These are phyloP conservation scores for Phocides pigmalion DNA, from an alignment of 1,140 invertebrate genomes.

Conservation along the genomic window DNA sequence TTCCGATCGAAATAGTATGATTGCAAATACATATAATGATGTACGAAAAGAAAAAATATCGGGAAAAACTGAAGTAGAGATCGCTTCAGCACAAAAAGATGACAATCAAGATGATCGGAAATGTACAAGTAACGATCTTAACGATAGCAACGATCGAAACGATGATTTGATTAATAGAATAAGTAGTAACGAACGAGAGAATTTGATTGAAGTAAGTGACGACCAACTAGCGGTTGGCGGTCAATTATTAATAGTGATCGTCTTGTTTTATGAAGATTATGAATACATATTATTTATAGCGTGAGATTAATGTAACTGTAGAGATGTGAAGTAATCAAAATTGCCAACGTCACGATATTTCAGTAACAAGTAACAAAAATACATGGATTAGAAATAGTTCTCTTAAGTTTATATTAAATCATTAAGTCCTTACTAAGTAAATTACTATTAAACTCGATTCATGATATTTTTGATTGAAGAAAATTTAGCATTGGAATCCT, in stretches of 20 bases:
- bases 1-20: constrained; percentile 25
- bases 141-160: constrained; percentile 5
- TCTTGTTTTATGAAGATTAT: constrained; percentile 50
- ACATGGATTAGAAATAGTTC: constrained; percentile 11
- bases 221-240: constrained; percentile 46
- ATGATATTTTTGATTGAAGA: too few relatives aligned
- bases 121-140: constrained; percentile 25
- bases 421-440: too few relatives aligned
- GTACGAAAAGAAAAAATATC: neutral
- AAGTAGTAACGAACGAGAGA: constrained; percentile 36
- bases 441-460: too few relatives aligned
- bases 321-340: neutral
- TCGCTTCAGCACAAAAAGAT: neutral
- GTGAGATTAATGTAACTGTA: constrained; percentile 24
- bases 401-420: too few relatives aligned
- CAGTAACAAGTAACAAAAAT: constrained; percentile 12
- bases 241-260: constrained; percentile 66
- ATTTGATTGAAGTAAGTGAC: constrained; percentile 33
- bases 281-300: constrained; percentile 49
- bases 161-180: constrained; percentile 12
- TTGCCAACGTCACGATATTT: neutral
- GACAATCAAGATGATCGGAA: constrained; percentile 13
- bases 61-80: neutral
- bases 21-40: neutral
- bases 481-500: too few relatives aligned